Evolutionary conservation across 2,113 vertebrate species (phyloP), one percentile per base, ranked within the genome.

Genomic region (Onychorhynchus coronatus): DNA sequence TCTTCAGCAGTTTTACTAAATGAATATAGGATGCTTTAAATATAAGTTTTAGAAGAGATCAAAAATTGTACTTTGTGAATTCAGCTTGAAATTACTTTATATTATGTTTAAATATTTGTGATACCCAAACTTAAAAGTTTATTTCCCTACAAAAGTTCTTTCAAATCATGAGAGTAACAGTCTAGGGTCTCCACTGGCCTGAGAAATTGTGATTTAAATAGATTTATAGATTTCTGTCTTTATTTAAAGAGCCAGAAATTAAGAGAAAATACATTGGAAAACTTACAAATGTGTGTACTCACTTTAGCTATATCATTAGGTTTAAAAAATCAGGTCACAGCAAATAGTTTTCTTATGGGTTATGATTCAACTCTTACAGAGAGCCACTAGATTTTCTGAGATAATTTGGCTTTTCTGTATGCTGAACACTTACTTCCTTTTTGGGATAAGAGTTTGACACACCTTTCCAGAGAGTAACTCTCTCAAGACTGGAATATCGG

Each of bases 1-100:
- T 79, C 66, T 95, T 95, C 55, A 90, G 73, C 72, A 66, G 33
- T 94, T 93, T 92, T 73, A 37, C 49, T 89, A 39, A 65, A 58
- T 70, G 7, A 55, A 63, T 59, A 61, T 41, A 31, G 41, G 21
- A 53, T 6, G 19, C 20, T 49, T 93, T 22, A 84, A 62, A 78
- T 59, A 44, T 27, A 50, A 20, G 67, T 84, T 88, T 92, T 85
- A 76, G 35, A 53, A 63, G 14, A 75, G 22, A 13, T 35, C 5
- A 82, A 37, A 95, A 91, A 77, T 68, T 22, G 5, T 63, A 31
- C 73, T 95, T 88, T 85, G 39, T 85, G 59, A 94, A 94, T 85
- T 94, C 59, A n/a, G 9, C 50, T 47, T 93, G 63, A 77, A 89
- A 78, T 71, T 63, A 37, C 68, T 75, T 65, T 52, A n/a, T 70